Base-by-base conservation (phyloP, 2,888 invertebrate genomes). In the Drosophila nigricruria region DNA sequence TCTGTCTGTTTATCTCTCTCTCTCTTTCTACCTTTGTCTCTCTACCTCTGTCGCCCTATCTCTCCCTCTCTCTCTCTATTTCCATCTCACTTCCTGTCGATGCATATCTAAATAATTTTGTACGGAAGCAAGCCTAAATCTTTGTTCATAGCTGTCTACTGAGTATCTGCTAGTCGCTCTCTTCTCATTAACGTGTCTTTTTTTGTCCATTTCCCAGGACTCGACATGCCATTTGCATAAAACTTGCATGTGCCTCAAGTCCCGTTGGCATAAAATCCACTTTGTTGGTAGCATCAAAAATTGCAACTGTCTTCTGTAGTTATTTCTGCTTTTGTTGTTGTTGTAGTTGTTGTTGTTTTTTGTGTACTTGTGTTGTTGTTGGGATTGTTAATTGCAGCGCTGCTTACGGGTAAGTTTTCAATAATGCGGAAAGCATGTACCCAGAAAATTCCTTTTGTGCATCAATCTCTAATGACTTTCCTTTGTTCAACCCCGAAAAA, bases 401-500 rank as follows among this genome's bases (percentile, higher is more conserved):
- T 71, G 70, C 88, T 70, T 65, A 82, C 82, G 77, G 67, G 64
- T 81, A 85, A 88, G 79, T 88, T 89, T 79, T 79, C 89, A 85
- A 87, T 85, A 88, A 86, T 77, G 81, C 74, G 73, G 77, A 81
- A 82, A 80, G 70, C 81, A 67, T 81, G 81, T 82, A 64, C 59
- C 76, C 64, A 67, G 64, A 45, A 61, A 52, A 78, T 72, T 74
- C 64, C 73, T 85, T 73, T 82, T 77, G 77, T 77, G 47, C 79
- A 72, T 70, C 77, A 82, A 77, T 63, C 73, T 69, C 80, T 85
- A 84, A 86, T 82, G 83, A 84, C 83, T 83, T 80, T 73, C 73
- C 70, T 66, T 81, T 78, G 76, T 81, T 79, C 63, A 47, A 45
- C 38, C 43, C 50, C 43, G 12, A 47, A 43, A 25, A 36, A 59